Percentiles rank a stretch among this genome's conserved stretches.
These are phyloP conservation scores for Caenorhabditis brenneri DNA, from an alignment of 1,140 invertebrate species.

Conservation along the genomic window DNA sequence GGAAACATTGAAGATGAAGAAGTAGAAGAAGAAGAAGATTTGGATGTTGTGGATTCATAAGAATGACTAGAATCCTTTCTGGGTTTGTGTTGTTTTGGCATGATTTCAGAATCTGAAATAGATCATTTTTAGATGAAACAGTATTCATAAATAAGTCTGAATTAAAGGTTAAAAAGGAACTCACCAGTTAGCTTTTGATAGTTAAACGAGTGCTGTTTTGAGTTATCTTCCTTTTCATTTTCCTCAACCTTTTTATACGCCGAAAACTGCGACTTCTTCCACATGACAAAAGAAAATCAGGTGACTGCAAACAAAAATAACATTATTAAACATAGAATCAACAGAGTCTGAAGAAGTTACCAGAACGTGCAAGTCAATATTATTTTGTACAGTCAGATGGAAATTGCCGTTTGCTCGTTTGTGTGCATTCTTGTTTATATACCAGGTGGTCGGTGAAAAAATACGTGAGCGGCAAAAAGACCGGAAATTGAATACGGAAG, in stretches of 20 bases:
- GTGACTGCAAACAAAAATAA: background rate
- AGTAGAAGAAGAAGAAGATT: too few relatives aligned
- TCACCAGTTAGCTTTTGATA: slow-evolving; percentile 23
- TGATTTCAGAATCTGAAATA: slow-evolving; percentile 15
- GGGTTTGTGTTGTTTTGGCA: background rate
- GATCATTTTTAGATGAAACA: too few relatives aligned
- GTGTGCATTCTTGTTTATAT: slow-evolving; percentile 16
- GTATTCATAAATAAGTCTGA: too few relatives aligned
- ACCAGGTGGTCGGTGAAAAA: background rate
- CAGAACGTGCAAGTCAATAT: slow-evolving; percentile 8
- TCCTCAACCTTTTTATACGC: slow-evolving; percentile 8
- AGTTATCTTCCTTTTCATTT: background rate
- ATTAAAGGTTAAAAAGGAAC: background rate
- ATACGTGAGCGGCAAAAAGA: slow-evolving; percentile 9
- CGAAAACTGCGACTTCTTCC: slow-evolving; percentile 8
- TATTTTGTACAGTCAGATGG: slow-evolving; percentile 11
- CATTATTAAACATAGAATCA: slow-evolving; percentile 2
- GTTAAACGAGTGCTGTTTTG: background rate
- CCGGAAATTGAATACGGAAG: slow-evolving; percentile 28
- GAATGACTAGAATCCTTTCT: background rate
- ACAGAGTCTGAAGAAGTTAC: slow-evolving; percentile 11
- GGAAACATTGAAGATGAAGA: background rate
- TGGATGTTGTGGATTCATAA: background rate
- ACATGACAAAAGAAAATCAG: background rate
- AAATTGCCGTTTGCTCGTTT: background rate